phyloP scores from a whole-genome alignment of 2,888 invertebrate species.

The Drosophila austrosaltans region DNA sequence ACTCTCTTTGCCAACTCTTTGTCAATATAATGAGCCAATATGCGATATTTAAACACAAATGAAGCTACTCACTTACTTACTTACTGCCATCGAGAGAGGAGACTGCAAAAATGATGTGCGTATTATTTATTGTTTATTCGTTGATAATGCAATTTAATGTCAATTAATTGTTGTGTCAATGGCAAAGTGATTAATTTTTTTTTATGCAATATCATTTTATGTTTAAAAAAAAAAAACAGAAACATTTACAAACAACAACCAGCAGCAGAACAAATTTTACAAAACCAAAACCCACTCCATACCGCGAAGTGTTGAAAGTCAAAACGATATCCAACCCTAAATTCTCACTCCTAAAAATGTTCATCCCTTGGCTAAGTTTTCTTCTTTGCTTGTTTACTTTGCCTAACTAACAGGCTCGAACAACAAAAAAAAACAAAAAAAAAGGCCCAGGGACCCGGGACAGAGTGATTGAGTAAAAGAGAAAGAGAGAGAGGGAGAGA shows the following conservation, averaged over 20 bases:
- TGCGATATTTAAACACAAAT: constrained; percentile 29
- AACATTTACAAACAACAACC: constrained; percentile 49
- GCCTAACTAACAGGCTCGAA: constrained; percentile 15
- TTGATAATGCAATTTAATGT: constrained; percentile 82
- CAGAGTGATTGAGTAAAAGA: constrained; percentile 49
- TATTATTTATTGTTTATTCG: constrained; percentile 56
- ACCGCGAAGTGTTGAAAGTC: constrained; percentile 4
- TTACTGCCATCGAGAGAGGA: neutral
- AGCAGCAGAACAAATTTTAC: neutral
- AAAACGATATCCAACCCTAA: constrained; percentile 4
- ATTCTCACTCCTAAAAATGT: neutral
- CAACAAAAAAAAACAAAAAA: neutral
- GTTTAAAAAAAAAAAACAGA: constrained; percentile 33
- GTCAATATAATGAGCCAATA: constrained; percentile 67
- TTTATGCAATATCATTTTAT: constrained; percentile 28
- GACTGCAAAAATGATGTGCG: constrained; percentile 18
- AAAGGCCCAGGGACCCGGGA: constrained; percentile 33
- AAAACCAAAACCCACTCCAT: neutral
- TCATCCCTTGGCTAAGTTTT: constrained; percentile 9
- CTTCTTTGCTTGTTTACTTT: constrained; percentile 1
- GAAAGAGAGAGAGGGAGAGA: constrained; percentile 27
- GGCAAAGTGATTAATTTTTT: constrained; percentile 11
- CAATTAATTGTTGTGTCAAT: constrained; percentile 73
- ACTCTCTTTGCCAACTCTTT: constrained; percentile 49
- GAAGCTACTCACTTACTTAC: constrained; percentile 29